A percentile compares a stretch with the other conserved stretches of the same genome.
Evolutionary conservation across 2,888 invertebrate species (phyloP).

Genomic region (Xanthorhoe designata): DNA sequence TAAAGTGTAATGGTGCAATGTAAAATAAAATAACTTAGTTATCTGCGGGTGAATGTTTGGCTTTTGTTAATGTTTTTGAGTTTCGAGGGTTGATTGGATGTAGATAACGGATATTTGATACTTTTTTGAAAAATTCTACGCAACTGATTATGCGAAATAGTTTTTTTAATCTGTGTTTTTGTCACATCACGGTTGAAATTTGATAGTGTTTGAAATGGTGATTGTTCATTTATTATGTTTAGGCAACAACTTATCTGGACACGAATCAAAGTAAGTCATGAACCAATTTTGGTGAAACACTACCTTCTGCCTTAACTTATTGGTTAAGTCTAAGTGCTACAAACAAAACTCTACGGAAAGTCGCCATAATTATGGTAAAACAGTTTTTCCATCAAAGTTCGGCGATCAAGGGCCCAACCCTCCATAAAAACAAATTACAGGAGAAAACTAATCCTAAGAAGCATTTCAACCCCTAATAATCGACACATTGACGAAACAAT

Average conservation of each 20-base stretch:
- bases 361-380: not conserved
- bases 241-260: too few species aligned
- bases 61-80: conserved; percentile 80
- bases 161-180: too few species aligned
- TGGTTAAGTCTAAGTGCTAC: not conserved
- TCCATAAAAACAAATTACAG: conserved; percentile 48
- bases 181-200: too few species aligned
- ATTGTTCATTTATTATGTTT: too few species aligned
- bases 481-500: conserved; percentile 78
- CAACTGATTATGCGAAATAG: too few species aligned
- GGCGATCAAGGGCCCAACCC: conserved; percentile 21
- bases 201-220: too few species aligned
- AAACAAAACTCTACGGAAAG: not conserved
- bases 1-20: conserved; percentile 83
- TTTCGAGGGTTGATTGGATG: conserved; percentile 49
- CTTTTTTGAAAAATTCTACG: not conserved
- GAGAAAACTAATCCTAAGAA: conserved; percentile 56
- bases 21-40: conserved; percentile 84
- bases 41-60: conserved; percentile 79
- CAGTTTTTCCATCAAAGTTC: conserved; percentile 1
- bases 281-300: too few species aligned
- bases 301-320: too few species aligned
- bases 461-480: conserved; percentile 71
- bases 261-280: too few species aligned
- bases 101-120: conserved; percentile 52